Evolutionary conservation across 2,888 invertebrate genomes (phyloP), one percentile per base, ranked within the genome.

Genomic region (Tetropium fuscum): DNA sequence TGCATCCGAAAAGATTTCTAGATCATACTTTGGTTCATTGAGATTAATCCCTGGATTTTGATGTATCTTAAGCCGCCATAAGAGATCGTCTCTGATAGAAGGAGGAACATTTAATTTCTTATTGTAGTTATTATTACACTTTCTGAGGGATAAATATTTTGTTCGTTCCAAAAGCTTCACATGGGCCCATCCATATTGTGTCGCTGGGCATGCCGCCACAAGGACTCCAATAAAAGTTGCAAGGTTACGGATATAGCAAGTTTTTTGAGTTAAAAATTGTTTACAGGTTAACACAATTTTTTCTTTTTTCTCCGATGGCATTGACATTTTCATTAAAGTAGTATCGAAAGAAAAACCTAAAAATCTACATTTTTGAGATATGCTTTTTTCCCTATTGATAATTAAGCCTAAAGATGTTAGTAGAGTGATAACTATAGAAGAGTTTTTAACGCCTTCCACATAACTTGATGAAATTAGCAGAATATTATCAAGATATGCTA

Each of bases 1-100:
- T 32, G 32, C 32, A n/a, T 32, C 32, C n/a, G 32, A 6, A 32
- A 6, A 32, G n/a, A 32, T n/a, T 32, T 32, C 32, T n/a, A 32
- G 4, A 3, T 6, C n/a, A 32, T 32, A 32, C n/a, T n/a, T n/a
- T n/a, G n/a, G n/a, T n/a, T n/a, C n/a, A n/a, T n/a, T n/a, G n/a
- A n/a, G n/a, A n/a, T n/a, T n/a, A n/a, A n/a, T n/a, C n/a, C n/a
- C n/a, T n/a, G n/a, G n/a, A n/a, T n/a, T n/a, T n/a, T n/a, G n/a
- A n/a, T n/a, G n/a, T n/a, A n/a, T 32, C 10, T 32, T 32, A 2
- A 10, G 32, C 32, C 32, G n/a, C 32, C 32, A 32, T 6, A 6
- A 3, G 4, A 32, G n/a, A 6, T 32, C 10, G 4, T 3, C 22
- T 8, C n/a, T 32, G 4, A 32, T 6, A 32, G 4, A 32, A n/a